Evolutionary conservation across 2,888 invertebrate genomes (phyloP).

Genomic region (Caenorhabditis doughertyi): DNA sequence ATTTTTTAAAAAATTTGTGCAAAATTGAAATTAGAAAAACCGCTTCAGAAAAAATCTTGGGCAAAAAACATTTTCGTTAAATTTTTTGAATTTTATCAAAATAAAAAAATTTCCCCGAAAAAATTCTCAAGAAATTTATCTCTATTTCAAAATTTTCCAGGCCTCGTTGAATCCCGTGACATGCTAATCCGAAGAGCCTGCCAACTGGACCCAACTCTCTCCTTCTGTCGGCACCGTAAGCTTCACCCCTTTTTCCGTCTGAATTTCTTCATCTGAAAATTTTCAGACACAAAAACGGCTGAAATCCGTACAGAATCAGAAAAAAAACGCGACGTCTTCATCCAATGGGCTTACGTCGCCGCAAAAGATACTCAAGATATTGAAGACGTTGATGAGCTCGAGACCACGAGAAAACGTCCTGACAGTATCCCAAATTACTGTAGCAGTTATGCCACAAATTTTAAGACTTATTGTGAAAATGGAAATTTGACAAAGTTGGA

Average conservation of each 20-base stretch:
- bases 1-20: too few species aligned
- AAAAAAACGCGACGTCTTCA: conserved; percentile 45
- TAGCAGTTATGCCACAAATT: conserved; percentile 63
- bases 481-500: conserved; percentile 58
- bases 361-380: conserved; percentile 56
- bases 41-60: too few species aligned
- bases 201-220: conserved; percentile 23
- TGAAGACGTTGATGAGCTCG: conserved; percentile 61
- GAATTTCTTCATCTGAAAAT: neutral
- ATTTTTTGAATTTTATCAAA: too few species aligned
- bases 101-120: conserved; percentile 1
- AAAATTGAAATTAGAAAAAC: too few species aligned
- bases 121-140: too few species aligned
- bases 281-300: conserved; percentile 17
- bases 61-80: too few species aligned
- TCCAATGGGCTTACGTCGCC: conserved; percentile 49
- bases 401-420: conserved; percentile 22
- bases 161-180: conserved; percentile 8
- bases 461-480: conserved; percentile 54
- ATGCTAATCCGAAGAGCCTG: conserved; percentile 53
- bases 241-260: neutral
- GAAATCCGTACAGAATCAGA: conserved; percentile 31
- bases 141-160: neutral
- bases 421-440: conserved; percentile 63
- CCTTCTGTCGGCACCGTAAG: conserved; percentile 50